phyloP scores from a whole-genome alignment of 2,888 invertebrate genomes.

The Apamea crenata region DNA sequence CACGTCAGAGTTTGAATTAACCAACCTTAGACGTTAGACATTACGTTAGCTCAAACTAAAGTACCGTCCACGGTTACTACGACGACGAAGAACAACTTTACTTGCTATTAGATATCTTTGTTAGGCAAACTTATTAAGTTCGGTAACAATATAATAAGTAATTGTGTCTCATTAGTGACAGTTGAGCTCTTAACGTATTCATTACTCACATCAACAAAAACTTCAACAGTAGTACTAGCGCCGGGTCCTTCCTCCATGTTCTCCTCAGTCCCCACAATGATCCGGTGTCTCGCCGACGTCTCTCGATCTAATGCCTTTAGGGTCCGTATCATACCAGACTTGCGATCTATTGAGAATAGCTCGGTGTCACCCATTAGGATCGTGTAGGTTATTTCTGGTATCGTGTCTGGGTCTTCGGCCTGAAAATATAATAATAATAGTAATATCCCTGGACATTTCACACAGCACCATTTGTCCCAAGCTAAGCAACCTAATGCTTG shows the following conservation, averaged over 20 bases:
- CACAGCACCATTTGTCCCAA: too few species aligned
- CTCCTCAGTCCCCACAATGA: constrained; percentile 95
- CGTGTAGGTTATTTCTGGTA: constrained; percentile 95
- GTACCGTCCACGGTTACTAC: too few species aligned
- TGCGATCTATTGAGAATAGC: constrained; percentile 95
- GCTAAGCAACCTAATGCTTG: too few species aligned
- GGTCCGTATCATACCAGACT: constrained; percentile 94
- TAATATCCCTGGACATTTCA: too few species aligned
- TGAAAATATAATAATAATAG: too few species aligned
- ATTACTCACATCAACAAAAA: constrained; percentile 92
- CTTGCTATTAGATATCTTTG: background rate
- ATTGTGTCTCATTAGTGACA: too few species aligned
- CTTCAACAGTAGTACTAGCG: constrained; percentile 93
- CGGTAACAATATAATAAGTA: background rate
- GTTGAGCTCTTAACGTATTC: background rate
- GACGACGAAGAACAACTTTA: too few species aligned
- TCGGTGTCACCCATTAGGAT: constrained; percentile 95
- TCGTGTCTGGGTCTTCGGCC: constrained; percentile 96
- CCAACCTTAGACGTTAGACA: too few species aligned
- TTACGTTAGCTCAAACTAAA: background rate
- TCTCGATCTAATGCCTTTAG: constrained; percentile 95
- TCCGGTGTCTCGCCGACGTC: constrained; percentile 92
- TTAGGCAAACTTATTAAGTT: too few species aligned
- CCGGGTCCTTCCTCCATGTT: constrained; percentile 93
- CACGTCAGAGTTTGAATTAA: too few species aligned